phyloP scores from a whole-genome alignment of 1,140 invertebrate species.

The Bradysia coprophila region DNA sequence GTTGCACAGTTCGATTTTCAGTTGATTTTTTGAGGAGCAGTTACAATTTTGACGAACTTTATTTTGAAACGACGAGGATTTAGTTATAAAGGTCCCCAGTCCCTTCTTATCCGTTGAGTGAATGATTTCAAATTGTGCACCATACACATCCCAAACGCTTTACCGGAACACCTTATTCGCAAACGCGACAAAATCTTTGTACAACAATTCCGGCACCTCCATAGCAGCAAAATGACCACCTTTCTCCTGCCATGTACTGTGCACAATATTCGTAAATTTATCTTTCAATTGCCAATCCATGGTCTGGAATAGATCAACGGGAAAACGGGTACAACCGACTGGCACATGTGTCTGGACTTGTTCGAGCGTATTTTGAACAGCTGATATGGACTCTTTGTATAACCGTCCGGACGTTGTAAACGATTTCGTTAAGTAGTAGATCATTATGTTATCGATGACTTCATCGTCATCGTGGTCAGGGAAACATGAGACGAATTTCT shows the following conservation, averaged over 20 bases:
- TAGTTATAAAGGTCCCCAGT: too few relatives aligned
- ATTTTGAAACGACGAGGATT: too few relatives aligned
- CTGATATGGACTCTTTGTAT: conserved; percentile 34
- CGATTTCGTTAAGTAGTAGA: conserved; percentile 64
- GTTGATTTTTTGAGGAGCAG: too few relatives aligned
- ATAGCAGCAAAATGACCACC: conserved; percentile 80
- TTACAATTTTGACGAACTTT: too few relatives aligned
- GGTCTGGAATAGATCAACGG: conserved; percentile 35
- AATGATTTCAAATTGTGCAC: too few relatives aligned
- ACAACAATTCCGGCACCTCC: conserved; percentile 49
- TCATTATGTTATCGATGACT: conserved; percentile 72
- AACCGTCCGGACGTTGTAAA: conserved; percentile 58
- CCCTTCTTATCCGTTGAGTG: too few relatives aligned
- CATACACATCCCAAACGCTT: too few relatives aligned
- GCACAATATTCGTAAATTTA: conserved; percentile 41
- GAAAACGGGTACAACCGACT: conserved; percentile 40
- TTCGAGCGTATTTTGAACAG: too few relatives aligned
- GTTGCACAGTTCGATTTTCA: too few relatives aligned
- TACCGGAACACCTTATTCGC: conserved; percentile 9
- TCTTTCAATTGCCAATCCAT: conserved; percentile 35
- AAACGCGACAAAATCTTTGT: conserved; percentile 36
- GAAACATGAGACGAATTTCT: conserved; percentile 69
- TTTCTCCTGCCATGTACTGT: conserved; percentile 32
- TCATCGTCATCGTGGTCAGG: conserved; percentile 38
- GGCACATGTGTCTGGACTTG: conserved; percentile 39